Conservation (phyloP, 2,113 vertebrate genomes). For the Chionodraco myersi region DNA sequence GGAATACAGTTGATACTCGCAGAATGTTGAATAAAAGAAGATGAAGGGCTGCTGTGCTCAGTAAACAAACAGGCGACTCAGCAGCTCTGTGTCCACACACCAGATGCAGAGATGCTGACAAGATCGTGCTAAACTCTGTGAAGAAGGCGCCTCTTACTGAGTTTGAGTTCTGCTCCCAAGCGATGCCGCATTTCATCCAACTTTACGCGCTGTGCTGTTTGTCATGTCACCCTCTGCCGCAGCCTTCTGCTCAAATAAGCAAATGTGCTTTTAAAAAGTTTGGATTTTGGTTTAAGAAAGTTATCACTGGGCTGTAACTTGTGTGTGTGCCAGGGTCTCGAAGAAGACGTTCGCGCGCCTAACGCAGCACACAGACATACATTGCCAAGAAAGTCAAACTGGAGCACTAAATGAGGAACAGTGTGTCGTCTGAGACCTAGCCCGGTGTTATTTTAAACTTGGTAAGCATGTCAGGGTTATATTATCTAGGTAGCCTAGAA, state of each 20-base stretch:
- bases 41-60: background rate
- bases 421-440: constrained; percentile 79
- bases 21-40: constrained; percentile 18
- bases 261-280: constrained; percentile 53
- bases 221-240: constrained; percentile 40
- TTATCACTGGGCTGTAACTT: constrained; percentile 61
- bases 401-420: constrained; percentile 74
- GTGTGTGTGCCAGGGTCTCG: constrained; percentile 28
- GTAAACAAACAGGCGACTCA: constrained; percentile 50
- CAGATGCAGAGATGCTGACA: constrained; percentile 20
- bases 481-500: constrained; percentile 76
- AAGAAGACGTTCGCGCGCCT: constrained; percentile 33
- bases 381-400: constrained; percentile 60
- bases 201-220: constrained; percentile 27
- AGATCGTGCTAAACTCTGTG: constrained; percentile 21
- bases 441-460: constrained; percentile 77
- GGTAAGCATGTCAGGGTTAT: constrained; percentile 77
- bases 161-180: constrained; percentile 42
- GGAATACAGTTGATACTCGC: background rate
- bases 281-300: constrained; percentile 25
- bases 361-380: constrained; percentile 12
- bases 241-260: constrained; percentile 38
- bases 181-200: constrained; percentile 22
- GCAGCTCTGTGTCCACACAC: constrained; percentile 5
- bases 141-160: constrained; percentile 29